Base-by-base conservation (phyloP, 2,797 vertebrate genomes). In the Falco concolor region DNA sequence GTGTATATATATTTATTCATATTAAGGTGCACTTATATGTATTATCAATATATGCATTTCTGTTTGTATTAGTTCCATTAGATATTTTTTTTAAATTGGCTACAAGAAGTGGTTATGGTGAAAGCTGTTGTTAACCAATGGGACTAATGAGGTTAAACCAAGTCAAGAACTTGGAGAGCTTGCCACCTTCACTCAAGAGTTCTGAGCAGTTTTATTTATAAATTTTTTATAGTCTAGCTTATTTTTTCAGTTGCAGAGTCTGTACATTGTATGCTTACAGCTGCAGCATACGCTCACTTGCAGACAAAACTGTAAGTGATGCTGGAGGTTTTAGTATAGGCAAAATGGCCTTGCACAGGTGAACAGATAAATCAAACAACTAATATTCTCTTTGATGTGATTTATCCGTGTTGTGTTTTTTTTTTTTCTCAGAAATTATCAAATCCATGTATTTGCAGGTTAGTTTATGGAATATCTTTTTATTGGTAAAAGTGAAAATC, bases 1-100 rank as follows among this genome's bases (percentile, higher is more conserved):
- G 7, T 40, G 0, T 44, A 3, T 47, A 0, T 36, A 2, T 53
- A 7, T 36, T 15, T 42, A 16, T 56, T 59, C 25, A 32, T n/a
- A 32, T n/a, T 22, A 47, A 47, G 20, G 5, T 40, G 16, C 8
- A 14, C 12, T 45, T 68, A 28, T 1, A 16, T 3, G 1, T 38
- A 30, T 68, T 13, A 36, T 42, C 11, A 25, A 23, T 68, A 50
- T 22, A 14, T 3, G 2, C 2, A 13, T 61, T 93, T 78, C 25
- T 54, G 1, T 32, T 15, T 19, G 8, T 36, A 30, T 56, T 68
- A 25, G 13, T 67, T 85, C 53, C 73, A 40, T 27, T 45, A 77
- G 45, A 30, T 8, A 36, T 56, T 70, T 30, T 28, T 75, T 84
- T 90, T 57, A 40, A n/a, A 27, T 17, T 72, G 50, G 21, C n/a